These are phyloP conservation scores for Scaptodrosophila latifasciaeformis DNA, from an alignment of 2,888 invertebrate genomes.

Conservation along the genomic window DNA sequence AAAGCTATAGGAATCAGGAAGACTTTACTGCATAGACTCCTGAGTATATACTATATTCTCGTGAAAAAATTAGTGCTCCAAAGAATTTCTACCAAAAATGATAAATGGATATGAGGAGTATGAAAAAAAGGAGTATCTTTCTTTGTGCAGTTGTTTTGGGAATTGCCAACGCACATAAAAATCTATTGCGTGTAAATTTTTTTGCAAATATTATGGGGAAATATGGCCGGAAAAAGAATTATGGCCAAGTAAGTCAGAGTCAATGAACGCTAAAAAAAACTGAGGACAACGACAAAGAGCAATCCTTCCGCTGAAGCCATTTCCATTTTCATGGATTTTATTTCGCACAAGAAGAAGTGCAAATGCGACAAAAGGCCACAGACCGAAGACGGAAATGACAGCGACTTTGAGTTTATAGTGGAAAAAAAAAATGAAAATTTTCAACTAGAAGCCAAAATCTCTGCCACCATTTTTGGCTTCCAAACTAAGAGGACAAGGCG, in stretches of 20 bases:
- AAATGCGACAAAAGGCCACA: conserved; percentile 27
- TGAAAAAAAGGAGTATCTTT: no score
- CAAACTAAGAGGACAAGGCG: conserved; percentile 38
- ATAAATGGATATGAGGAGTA: no score
- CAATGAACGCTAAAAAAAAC: conserved; percentile 44
- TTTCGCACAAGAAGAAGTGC: conserved; percentile 14
- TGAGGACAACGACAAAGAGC: conserved; percentile 7
- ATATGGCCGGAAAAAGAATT: conserved; percentile 46
- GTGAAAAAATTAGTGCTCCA: no score
- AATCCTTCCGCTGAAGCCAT: conserved; percentile 42
- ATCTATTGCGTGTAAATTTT: conserved; percentile 70
- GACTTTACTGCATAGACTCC: no score
- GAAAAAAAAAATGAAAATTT: conserved; percentile 24
- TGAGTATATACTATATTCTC: no score
- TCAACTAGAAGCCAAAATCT: conserved; percentile 36
- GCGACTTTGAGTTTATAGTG: background rate
- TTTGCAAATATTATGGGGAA: conserved; percentile 35
- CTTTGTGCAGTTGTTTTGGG: no score
- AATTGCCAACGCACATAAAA: conserved; percentile 56
- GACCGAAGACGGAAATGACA: background rate
- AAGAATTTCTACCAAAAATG: no score
- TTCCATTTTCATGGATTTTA: conserved; percentile 27
- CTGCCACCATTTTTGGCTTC: conserved; percentile 22
- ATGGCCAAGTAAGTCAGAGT: conserved; percentile 44
- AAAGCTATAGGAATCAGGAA: no score